Percentiles rank a stretch among this genome's conserved stretches.
phyloP scores from a whole-genome alignment of 92 coral and sea anemone species.

The Zoanthus gigantus region DNA sequence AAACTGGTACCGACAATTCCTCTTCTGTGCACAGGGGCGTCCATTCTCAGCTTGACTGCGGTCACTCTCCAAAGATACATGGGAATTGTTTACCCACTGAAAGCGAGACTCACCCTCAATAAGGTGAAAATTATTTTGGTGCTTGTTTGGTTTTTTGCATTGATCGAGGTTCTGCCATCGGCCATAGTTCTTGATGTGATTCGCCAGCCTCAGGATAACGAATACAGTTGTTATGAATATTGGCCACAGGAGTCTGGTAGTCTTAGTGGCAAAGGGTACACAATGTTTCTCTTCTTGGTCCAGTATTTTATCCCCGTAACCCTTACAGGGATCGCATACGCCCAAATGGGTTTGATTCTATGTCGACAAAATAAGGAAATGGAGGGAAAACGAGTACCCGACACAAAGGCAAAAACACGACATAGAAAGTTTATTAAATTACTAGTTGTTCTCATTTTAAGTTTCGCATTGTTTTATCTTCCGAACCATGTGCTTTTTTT shows the following conservation, averaged over 20 bases:
- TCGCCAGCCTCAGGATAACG: conserved; percentile 64
- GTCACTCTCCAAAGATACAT: conserved; percentile 86
- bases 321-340: conserved; percentile 81
- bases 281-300: conserved; percentile 78
- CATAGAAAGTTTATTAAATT: conserved; percentile 91
- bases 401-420: conserved; percentile 69
- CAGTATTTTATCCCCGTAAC: conserved; percentile 79
- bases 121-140: conserved; percentile 79
- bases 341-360: conserved; percentile 83
- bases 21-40: conserved; percentile 85
- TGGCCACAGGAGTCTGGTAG: conserved; percentile 54
- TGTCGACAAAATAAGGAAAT: conserved; percentile 74
- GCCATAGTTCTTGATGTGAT: conserved; percentile 74
- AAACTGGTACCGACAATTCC: conserved; percentile 82
- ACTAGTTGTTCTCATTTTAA: conserved; percentile 83
- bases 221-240: conserved; percentile 81
- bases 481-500: conserved; percentile 95
- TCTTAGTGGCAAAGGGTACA: conserved; percentile 73
- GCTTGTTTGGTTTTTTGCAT: conserved; percentile 81
- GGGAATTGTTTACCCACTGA: conserved; percentile 91
- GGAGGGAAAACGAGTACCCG: conserved; percentile 74
- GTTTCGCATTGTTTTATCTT: conserved; percentile 92
- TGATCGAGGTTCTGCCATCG: conserved; percentile 77
- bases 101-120: conserved; percentile 78
- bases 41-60: conserved; percentile 79